Conservation (phyloP, 2,113 vertebrate species). For the Sinocyclocheilus anophthalmus region DNA sequence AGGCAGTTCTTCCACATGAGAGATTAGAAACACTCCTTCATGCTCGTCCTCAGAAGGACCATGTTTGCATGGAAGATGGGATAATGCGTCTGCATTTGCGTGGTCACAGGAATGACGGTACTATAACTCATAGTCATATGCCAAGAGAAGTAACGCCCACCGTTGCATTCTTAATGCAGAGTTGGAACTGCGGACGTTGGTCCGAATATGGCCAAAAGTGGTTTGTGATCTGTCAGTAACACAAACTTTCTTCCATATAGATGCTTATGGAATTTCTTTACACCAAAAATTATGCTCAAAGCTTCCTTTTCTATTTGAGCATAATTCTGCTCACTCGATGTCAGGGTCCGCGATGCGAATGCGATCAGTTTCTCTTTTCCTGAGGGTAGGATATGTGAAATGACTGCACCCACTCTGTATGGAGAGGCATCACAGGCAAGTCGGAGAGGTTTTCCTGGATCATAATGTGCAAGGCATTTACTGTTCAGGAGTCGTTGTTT, state of each 20-base stretch:
- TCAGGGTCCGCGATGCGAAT: background rate
- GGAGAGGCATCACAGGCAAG: conserved; percentile 4
- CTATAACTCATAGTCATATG: conserved; percentile 42
- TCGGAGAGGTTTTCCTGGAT: background rate
- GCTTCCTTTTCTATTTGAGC: background rate
- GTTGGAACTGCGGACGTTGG: background rate
- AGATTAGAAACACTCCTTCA: conserved; percentile 18
- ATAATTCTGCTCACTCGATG: background rate
- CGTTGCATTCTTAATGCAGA: conserved; percentile 35
- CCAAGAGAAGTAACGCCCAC: conserved; percentile 27
- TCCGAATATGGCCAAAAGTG: conserved; percentile 10
- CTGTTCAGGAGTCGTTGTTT: background rate
- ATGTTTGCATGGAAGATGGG: background rate
- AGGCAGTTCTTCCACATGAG: conserved; percentile 15
- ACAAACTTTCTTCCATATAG: background rate
- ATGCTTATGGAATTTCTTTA: conserved; percentile 1
- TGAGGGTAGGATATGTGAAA: too few relatives aligned
- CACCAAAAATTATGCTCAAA: background rate
- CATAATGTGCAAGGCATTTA: conserved; percentile 1
- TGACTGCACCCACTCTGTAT: background rate
- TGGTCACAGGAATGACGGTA: conserved; percentile 20
- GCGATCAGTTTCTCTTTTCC: too few relatives aligned
- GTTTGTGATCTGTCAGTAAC: conserved; percentile 31
- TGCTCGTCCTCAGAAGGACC: background rate
- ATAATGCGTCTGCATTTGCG: conserved; percentile 37